phyloP scores from a whole-genome alignment of 1,140 invertebrate genomes.

The Aphelinus atriplicis region DNA sequence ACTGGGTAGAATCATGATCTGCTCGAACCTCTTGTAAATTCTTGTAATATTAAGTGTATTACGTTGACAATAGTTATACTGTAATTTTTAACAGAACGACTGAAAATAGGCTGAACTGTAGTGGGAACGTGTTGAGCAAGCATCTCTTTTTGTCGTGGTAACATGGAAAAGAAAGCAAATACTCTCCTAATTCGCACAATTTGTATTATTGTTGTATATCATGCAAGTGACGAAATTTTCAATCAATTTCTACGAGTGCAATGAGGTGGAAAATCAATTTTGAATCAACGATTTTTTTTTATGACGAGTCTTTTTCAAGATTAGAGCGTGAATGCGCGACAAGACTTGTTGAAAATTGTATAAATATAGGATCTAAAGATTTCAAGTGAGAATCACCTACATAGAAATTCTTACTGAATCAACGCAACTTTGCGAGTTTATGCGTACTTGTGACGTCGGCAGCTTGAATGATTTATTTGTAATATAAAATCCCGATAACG shows the following conservation, averaged over 20 bases:
- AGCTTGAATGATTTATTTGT: no score
- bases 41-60: constrained; percentile 40
- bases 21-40: constrained; percentile 38
- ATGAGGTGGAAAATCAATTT: not conserved
- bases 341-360: not conserved
- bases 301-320: not conserved
- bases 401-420: not conserved
- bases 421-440: not conserved
- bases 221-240: constrained; percentile 38
- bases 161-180: constrained; percentile 21
- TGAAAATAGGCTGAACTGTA: constrained; percentile 43
- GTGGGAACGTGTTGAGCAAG: not conserved
- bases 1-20: constrained; percentile 19
- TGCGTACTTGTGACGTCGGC: no score
- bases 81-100: constrained; percentile 42
- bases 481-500: no score
- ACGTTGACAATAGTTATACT: constrained; percentile 34
- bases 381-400: not conserved
- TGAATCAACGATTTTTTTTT: not conserved
- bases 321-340: not conserved
- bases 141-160: constrained; percentile 6
- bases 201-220: constrained; percentile 39
- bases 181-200: constrained; percentile 50
- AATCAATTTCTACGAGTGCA: constrained; percentile 16
- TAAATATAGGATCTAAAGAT: constrained; percentile 7